Base-by-base conservation (phyloP, 2,797 vertebrate genomes). In the Pteronotus mesoamericanus region DNA sequence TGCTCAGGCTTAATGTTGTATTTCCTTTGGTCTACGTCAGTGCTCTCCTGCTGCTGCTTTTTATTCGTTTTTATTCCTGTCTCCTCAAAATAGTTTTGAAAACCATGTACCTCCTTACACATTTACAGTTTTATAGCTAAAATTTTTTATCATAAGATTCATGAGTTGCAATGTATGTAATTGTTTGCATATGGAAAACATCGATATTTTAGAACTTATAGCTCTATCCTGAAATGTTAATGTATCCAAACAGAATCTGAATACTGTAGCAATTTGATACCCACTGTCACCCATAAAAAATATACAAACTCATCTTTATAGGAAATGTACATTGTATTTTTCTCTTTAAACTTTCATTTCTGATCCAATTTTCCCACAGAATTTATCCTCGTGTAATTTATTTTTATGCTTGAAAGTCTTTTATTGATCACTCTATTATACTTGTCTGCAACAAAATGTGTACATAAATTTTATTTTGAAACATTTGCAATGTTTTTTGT, bases 351-450 rank as follows among this genome's bases (percentile, higher is more conserved):
- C 55, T 91, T 96, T 95, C 14, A 93, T 92, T 95, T 96, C 53
- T 86, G 86, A 71, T 94, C 18, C 32, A 72, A 15, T 89, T 93
- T 94, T 69, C 22, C 26, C 32, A 39, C 29, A 85, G 85, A 91
- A 83, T 88, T 96, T 94, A 91, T 89, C 83, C n/a, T 95, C 61
- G 55, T 85, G 34, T 88, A 89, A 94, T 88, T 86, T 94, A 95
- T 92, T 91, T 97, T 95, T 86, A 57, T 95, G 88, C 51, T 86
- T 83, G 71, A 57, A 87, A 89, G 51, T 94, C 69, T 95, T 95
- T 96, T 97, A 96, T 94, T 94, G 94, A 95, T 96, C 39, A 93
- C 66, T 78, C 53, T 89, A 64, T 96, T 95, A 92, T 94, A 79
- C 66, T 75, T 97, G 66, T 84, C 15, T 93, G 91, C 71, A 94